Conservation (phyloP, 2,113 vertebrate genomes). For the Maccullochella peelii region DNA sequence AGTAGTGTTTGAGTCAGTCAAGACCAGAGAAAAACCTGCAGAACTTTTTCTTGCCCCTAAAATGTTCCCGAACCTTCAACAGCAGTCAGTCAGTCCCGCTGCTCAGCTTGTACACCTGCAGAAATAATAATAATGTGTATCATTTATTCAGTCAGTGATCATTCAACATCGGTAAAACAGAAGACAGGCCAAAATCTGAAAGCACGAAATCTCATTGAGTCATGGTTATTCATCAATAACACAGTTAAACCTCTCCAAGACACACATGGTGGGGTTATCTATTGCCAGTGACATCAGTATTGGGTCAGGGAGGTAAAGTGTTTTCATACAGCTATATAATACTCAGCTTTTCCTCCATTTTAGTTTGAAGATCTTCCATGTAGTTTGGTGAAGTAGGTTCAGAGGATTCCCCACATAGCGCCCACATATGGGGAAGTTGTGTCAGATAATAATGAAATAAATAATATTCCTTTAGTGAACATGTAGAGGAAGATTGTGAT, state of each 20-base stretch:
- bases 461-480: no score
- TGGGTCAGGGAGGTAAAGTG: background rate
- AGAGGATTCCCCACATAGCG: no score
- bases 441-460: no score
- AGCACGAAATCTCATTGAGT: background rate
- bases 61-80: background rate
- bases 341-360: background rate
- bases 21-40: background rate
- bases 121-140: background rate
- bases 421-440: no score
- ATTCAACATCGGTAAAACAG: background rate
- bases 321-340: background rate
- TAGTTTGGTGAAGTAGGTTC: background rate
- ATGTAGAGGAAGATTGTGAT: no score
- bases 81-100: background rate
- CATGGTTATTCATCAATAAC: background rate
- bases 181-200: background rate
- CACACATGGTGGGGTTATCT: background rate
- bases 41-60: background rate
- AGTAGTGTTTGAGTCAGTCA: background rate
- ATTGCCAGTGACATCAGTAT: background rate
- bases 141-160: slow-evolving; percentile 5
- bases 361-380: background rate
- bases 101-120: slow-evolving; percentile 25
- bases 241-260: background rate